Conservation (phyloP, 2,888 invertebrate species). For the Spodoptera littoralis region DNA sequence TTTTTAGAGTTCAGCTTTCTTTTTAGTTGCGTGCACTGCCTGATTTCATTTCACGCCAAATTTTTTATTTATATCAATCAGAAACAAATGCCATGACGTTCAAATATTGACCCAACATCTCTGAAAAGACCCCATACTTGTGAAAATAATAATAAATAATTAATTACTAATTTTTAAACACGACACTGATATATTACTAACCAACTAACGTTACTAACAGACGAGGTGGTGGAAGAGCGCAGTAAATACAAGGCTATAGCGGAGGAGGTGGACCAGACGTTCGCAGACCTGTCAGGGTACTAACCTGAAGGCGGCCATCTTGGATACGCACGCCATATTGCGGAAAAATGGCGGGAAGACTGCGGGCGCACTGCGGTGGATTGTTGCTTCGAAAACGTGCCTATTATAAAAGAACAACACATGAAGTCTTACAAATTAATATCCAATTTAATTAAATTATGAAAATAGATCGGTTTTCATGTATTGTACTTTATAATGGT, state of each 20-base stretch:
- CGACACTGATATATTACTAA: conserved; percentile 55
- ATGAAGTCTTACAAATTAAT: conserved; percentile 30
- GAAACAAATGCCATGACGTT: neutral
- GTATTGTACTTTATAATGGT: conserved; percentile 48
- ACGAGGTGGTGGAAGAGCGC: conserved; percentile 96
- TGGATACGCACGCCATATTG: conserved; percentile 64
- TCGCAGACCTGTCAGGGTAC: conserved; percentile 98
- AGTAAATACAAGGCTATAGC: conserved; percentile 99
- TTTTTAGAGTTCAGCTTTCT: conserved; percentile 7
- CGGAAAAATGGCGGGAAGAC: conserved; percentile 58
- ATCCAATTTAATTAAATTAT: conserved; percentile 8
- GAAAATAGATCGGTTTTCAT: conserved; percentile 27
- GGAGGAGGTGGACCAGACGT: conserved; percentile 98
- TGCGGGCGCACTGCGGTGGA: conserved; percentile 44
- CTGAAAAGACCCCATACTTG: conserved; percentile 5
- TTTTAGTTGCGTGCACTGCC: conserved; percentile 16
- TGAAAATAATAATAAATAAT: conserved; percentile 3
- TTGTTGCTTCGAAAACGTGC: conserved; percentile 53
- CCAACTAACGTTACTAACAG: conserved; percentile 88
- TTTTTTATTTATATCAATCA: too few relatives aligned
- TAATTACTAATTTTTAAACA: conserved; percentile 4
- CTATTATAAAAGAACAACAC: conserved; percentile 45
- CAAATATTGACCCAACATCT: neutral
- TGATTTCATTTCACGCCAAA: neutral
- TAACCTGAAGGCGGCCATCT: conserved; percentile 76